These are phyloP conservation scores for Marasmarcha lunaedactyla DNA, from an alignment of 2,888 invertebrate species.

Conservation along the genomic window DNA sequence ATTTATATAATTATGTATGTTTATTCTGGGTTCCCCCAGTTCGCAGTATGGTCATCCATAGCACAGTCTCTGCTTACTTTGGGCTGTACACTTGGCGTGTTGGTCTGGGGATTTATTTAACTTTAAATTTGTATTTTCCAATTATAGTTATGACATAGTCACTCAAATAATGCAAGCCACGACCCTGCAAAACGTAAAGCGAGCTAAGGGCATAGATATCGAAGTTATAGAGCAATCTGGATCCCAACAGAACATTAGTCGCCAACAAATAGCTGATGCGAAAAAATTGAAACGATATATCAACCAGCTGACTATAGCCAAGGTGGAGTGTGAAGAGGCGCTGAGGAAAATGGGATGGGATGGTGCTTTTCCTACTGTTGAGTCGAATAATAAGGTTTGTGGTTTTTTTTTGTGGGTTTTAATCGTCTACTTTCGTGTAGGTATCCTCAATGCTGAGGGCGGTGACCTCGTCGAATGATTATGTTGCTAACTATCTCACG, in stretches of 20 bases:
- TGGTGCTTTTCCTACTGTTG: constrained; percentile 73
- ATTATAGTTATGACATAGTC: constrained; percentile 81
- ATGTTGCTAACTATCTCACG: no score
- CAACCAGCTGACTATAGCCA: constrained; percentile 83
- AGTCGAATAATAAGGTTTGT: constrained; percentile 53
- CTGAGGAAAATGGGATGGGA: constrained; percentile 82
- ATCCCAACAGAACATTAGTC: constrained; percentile 72
- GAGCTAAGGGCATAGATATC: constrained; percentile 82
- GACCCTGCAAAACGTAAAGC: constrained; percentile 88
- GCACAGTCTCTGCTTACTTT: no score
- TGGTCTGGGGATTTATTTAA: no score
- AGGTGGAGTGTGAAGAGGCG: constrained; percentile 83
- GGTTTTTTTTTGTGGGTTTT: constrained; percentile 7
- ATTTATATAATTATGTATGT: no score
- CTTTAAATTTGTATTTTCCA: no score
- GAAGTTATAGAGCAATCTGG: constrained; percentile 67
- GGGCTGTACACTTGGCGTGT: no score
- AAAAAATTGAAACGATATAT: constrained; percentile 88
- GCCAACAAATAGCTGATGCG: constrained; percentile 84
- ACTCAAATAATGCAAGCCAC: constrained; percentile 95
- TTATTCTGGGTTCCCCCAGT: no score
- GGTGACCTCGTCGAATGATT: no score
- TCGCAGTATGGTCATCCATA: no score
- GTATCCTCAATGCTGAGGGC: not conserved
- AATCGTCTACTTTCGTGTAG: no score